Evolutionary conservation across 2,888 invertebrate species (phyloP).

Genomic region (Fragum sueziense): DNA sequence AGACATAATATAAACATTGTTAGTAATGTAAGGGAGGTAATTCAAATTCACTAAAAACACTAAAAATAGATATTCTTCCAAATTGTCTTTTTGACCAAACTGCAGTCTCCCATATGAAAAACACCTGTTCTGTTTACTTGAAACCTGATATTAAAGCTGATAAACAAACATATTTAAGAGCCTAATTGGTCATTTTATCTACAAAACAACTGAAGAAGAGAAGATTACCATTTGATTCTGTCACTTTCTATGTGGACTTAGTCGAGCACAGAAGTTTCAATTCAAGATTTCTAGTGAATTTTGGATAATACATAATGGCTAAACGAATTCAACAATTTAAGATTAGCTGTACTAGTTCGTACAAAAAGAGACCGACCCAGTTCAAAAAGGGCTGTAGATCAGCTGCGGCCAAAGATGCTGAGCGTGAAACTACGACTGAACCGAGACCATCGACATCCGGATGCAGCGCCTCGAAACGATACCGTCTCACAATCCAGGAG

Average conservation of each 20-base stretch:
- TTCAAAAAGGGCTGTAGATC: neutral
- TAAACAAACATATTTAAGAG: constrained; percentile 1
- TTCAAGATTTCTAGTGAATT: neutral
- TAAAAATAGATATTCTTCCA: no score
- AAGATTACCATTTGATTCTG: neutral
- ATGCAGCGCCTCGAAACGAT: neutral
- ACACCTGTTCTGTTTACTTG: neutral
- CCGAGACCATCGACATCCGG: neutral
- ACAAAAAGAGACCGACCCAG: neutral
- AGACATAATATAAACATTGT: no score
- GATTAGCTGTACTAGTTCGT: neutral
- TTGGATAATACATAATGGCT: neutral
- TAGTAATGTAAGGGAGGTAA: no score
- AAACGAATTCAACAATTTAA: neutral
- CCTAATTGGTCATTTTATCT: constrained; percentile 20
- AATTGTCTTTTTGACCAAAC: neutral
- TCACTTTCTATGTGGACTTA: neutral
- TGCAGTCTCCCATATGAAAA: neutral
- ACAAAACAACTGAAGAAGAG: neutral
- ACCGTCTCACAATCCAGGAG: neutral
- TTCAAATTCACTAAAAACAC: no score
- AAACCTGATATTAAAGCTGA: constrained; percentile 4
- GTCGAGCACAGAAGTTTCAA: neutral
- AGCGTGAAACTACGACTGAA: neutral
- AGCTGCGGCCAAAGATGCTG: neutral